Base-by-base conservation (phyloP, 2,888 invertebrate genomes). In the Chromoteleia sp. region DNA sequence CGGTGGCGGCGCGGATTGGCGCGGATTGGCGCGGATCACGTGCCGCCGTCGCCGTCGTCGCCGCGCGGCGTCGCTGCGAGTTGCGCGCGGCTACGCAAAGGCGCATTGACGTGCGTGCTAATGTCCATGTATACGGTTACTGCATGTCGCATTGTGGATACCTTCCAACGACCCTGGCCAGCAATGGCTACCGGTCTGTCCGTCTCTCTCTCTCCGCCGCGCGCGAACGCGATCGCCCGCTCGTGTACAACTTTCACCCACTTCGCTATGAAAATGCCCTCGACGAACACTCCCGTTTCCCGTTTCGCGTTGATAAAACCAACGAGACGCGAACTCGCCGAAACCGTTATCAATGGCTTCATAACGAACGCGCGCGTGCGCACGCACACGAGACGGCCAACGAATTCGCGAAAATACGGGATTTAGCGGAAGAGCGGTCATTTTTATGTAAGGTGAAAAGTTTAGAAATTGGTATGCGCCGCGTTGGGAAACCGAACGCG, bases 121-220 rank as follows among this genome's bases (percentile, higher is more conserved):
- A 71, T 79, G 78, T 61, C 71, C 71, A 75, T 63, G 56, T 73
- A 68, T 56, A 76, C 70, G 76, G 61, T 73, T 68, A 67, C 76
- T 68, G 68, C 59, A 68, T 54, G 78, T 79, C 78, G 78, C 78
- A 78, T 79, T 79, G 78, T 79, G 67, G 73, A 79, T 79, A 82
- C 82, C 74, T 78, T 78, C 82, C 59, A 74, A 78, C 78, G 75
- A 78, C 82, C 82, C 82, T 79, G 78, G 79, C 75, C 73, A 79
- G 79, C 61, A 79, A 79, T 78, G 71, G 78, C 78, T 78, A 78
- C 71, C 65, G 71, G 68, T 75, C 65, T 79, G 73, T 73, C 67
- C 19, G 73, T 71, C 59, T 71, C 52, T 36, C 50, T 70, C 61
- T 52, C 19, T 39, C 68, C 48, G 21, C 59, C 61, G 25, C 59